Conservation (phyloP, 2,888 invertebrate genomes). For the Sipunculus nudus region DNA sequence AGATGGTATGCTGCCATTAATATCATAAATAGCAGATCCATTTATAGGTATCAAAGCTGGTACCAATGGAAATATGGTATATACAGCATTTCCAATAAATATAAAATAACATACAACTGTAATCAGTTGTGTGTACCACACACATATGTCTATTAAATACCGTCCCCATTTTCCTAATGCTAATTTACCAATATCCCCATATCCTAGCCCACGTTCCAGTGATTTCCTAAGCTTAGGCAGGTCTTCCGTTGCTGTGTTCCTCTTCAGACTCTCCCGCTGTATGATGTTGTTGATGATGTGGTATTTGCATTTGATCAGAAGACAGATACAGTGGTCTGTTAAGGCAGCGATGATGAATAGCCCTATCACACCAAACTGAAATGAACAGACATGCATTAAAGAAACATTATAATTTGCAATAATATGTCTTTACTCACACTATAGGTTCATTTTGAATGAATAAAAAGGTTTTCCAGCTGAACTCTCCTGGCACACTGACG, state of each 20-base stretch:
- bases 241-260: constrained; percentile 6
- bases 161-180: constrained; percentile 53
- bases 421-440: too few relatives aligned
- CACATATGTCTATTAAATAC: constrained; percentile 52
- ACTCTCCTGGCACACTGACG: too few relatives aligned
- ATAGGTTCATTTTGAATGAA: too few relatives aligned
- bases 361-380: constrained; percentile 56
- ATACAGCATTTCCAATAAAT: constrained; percentile 61
- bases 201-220: constrained; percentile 29
- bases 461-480: too few relatives aligned
- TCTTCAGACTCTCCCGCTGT: not conserved
- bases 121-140: constrained; percentile 61
- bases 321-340: constrained; percentile 61
- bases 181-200: constrained; percentile 59
- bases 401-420: too few relatives aligned
- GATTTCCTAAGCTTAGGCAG: constrained; percentile 1
- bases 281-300: constrained; percentile 39
- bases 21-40: too few relatives aligned
- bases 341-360: constrained; percentile 54
- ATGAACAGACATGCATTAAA: too few relatives aligned
- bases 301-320: constrained; percentile 60
- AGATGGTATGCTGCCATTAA: too few relatives aligned
- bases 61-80: constrained; percentile 48
- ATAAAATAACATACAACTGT: constrained; percentile 61
- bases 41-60: not conserved